Conservation (phyloP, 2,797 vertebrate species). For the Myiothlypis coronata region DNA sequence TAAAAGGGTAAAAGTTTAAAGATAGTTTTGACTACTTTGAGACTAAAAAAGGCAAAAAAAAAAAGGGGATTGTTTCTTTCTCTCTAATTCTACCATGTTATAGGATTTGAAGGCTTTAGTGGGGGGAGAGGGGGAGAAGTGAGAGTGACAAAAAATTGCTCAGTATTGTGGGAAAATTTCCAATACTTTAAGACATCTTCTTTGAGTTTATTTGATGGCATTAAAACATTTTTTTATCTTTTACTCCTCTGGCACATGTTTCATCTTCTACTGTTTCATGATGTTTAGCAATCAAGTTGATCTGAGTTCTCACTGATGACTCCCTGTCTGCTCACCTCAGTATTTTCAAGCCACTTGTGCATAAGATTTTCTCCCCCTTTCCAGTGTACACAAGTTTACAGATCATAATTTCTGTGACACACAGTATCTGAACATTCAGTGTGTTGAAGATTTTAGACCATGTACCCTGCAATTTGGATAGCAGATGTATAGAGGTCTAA, state of each 20-base stretch:
- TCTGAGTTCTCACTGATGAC: neutral
- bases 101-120: neutral
- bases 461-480: neutral
- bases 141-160: neutral
- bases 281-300: neutral
- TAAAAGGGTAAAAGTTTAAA: neutral
- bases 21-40: neutral
- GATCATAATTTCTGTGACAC: neutral
- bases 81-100: neutral
- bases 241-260: neutral
- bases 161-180: neutral
- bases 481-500: neutral
- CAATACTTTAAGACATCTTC: neutral
- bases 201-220: neutral
- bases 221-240: neutral
- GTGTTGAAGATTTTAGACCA: neutral
- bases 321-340: neutral
- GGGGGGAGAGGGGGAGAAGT: fast-evolving
- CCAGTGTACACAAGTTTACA: neutral
- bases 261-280: neutral
- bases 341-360: neutral
- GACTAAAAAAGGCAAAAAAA: neutral
- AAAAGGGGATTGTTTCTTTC: neutral
- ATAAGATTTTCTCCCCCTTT: neutral
- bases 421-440: neutral